Evolutionary conservation across 1,140 invertebrate genomes (phyloP), one percentile per base, ranked within the genome.

Genomic region (Drosophila novamexicana): DNA sequence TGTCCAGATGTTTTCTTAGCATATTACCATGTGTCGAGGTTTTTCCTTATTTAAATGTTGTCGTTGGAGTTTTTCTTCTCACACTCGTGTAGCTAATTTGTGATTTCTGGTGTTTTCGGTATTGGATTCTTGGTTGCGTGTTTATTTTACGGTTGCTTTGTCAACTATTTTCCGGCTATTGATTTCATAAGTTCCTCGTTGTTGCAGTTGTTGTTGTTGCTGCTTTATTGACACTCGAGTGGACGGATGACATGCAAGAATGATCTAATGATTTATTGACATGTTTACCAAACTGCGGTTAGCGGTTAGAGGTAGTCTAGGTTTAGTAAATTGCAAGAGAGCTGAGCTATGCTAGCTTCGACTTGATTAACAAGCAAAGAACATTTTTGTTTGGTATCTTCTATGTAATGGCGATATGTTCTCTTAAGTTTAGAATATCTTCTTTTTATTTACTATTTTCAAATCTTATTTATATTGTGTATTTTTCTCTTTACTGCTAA

Each of bases 41-140:
- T 69, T 68, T 81, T 69, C 45, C 61, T 52, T 79, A 88, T 86
- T 86, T 70, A 74, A 88, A 88, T 86, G 44, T 34, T 47, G 32
- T 61, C 47, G 62, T 53, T 53, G 49, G 58, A 16, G 54, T 39
- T 52, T 66, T 57, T 58, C 39, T 88, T 86, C 83, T 88, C 83
- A 88, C 83, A 86, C 73, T 83, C 57, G 83, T 88, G 77, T 80
- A 83, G 83, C 83, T 86, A 86, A 86, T 86, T 86, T 86, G 83
- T 86, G 83, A 86, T 86, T 88, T 88, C 59, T 83, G 71, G 71
- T 86, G 83, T 86, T 86, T 86, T 86, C 75, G 71, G 75, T 88
- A 29, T 86, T 82, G 82, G 62, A 66, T 86, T 65, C 56, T 70
- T 64, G 53, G 53, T 47, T 58, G 59, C 59, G 53, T 70, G 73